phyloP scores from a whole-genome alignment of 2,797 vertebrate species.

The Lycodopsis pacificus region DNA sequence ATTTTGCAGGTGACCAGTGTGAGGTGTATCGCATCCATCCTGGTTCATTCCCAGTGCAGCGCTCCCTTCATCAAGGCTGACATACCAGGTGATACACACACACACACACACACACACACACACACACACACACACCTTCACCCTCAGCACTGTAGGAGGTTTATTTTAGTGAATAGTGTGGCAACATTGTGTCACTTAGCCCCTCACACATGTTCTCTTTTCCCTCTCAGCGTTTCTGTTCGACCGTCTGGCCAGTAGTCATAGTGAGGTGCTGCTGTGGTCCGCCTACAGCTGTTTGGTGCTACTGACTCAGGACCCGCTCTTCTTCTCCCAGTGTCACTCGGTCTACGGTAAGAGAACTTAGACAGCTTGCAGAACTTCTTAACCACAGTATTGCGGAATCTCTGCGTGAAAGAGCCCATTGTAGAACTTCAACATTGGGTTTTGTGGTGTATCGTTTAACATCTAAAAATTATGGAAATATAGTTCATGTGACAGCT shows the following conservation, averaged over 20 bases:
- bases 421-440: neutral
- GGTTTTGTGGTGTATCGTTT: neutral
- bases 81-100: constrained; percentile 86
- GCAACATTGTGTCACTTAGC: neutral
- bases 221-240: constrained; percentile 90
- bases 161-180: neutral
- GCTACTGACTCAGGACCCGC: constrained; percentile 88
- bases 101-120: constrained; percentile 30
- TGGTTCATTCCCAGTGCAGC: constrained; percentile 90
- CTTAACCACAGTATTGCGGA: neutral
- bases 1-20: constrained; percentile 89
- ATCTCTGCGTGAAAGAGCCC: neutral
- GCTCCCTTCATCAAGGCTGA: constrained; percentile 91
- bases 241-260: constrained; percentile 88
- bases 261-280: constrained; percentile 88
- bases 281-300: constrained; percentile 90
- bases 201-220: neutral
- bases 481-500: neutral
- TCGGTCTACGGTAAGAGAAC: constrained; percentile 91
- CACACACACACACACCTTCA: constrained; percentile 13
- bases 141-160: neutral
- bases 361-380: neutral
- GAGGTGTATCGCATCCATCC: constrained; percentile 89
- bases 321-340: constrained; percentile 96
- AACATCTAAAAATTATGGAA: constrained; percentile 4